Base-by-base conservation (phyloP, 2,797 vertebrate genomes). In the Crypturellus tataupa region DNA sequence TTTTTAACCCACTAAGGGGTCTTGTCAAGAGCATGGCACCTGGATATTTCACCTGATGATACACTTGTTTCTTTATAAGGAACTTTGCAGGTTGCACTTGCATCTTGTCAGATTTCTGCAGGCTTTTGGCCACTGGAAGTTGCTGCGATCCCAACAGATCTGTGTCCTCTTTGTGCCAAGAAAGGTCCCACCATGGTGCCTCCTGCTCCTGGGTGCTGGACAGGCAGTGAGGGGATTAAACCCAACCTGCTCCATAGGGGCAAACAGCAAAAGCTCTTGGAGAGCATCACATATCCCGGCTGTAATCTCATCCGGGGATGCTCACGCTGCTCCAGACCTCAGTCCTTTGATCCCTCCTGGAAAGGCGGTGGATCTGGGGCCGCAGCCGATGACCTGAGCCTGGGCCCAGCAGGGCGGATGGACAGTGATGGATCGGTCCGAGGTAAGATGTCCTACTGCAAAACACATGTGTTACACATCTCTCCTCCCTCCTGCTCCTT, bases 361-460 rank as follows among this genome's bases (percentile, higher is more conserved):
- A 86, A 70, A 79, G 18, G 18, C 3, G 2, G 35, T 42, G 78
- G 46, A 33, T 85, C 23, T 21, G 44, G 44, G 75, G 58, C 62
- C 53, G 56, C 76, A 2, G 1, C 19, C 0, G 21, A 29, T 92
- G 89, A 92, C 70, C 78, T 58, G 58, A 76, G 3, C 87, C 7
- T 1, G 37, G 35, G 46, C 56, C 59, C 87, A 47, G 87, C 89
- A 62, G 95, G 73, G 62, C 29, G 39, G 72, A 60, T 37, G 86
- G 73, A 79, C 85, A 65, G 16, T 93, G 95, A 96, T 86, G 39
- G 46, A 96, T 94, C 39, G 72, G 68, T 78, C 79, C 85, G 77
- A 81, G 78, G 70, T 58, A 90, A 78, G 73, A 82, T 62, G 79
- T 89, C 76, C 73, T 70, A 67, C 89, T 64, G 77, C 75, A 95